Conservation (phyloP, 2,113 vertebrate genomes). For the Chascanopsetta lugubris region DNA sequence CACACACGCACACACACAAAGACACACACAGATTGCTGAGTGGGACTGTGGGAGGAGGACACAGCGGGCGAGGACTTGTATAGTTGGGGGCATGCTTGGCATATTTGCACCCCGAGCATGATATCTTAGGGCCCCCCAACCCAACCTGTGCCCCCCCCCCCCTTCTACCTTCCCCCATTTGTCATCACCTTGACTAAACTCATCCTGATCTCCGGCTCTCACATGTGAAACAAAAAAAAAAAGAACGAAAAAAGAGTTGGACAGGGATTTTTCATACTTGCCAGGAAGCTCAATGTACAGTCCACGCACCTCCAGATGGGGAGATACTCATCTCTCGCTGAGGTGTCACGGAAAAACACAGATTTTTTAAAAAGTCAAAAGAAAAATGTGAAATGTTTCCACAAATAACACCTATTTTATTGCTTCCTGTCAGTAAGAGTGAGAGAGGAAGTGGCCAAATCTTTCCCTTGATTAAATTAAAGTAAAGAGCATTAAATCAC, state of each 20-base stretch:
- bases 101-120: slow-evolving; percentile 70
- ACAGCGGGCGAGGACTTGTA: slow-evolving; percentile 54
- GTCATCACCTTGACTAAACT: slow-evolving; percentile 65
- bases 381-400: background rate
- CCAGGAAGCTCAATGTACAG: slow-evolving; percentile 33
- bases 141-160: slow-evolving; percentile 10
- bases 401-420: slow-evolving; percentile 8
- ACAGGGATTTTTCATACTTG: slow-evolving; percentile 31
- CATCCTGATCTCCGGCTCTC: slow-evolving; percentile 49
- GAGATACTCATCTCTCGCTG: slow-evolving; percentile 23
- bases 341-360: slow-evolving; percentile 36
- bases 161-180: slow-evolving; percentile 36
- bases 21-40: slow-evolving; percentile 18
- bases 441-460: slow-evolving; percentile 6
- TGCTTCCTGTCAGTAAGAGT: background rate
- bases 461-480: background rate
- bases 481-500: slow-evolving; percentile 6
- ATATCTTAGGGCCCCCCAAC: slow-evolving; percentile 31
- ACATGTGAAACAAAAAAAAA: slow-evolving; percentile 52
- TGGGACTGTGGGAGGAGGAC: slow-evolving; percentile 23
- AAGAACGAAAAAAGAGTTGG: slow-evolving; percentile 35
- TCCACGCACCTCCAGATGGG: slow-evolving; percentile 38
- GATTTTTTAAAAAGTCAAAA: slow-evolving; percentile 17
- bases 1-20: slow-evolving; percentile 11
- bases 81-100: slow-evolving; percentile 54